phyloP scores from a whole-genome alignment of 2,113 vertebrate genomes.

The Meriones unguiculatus region DNA sequence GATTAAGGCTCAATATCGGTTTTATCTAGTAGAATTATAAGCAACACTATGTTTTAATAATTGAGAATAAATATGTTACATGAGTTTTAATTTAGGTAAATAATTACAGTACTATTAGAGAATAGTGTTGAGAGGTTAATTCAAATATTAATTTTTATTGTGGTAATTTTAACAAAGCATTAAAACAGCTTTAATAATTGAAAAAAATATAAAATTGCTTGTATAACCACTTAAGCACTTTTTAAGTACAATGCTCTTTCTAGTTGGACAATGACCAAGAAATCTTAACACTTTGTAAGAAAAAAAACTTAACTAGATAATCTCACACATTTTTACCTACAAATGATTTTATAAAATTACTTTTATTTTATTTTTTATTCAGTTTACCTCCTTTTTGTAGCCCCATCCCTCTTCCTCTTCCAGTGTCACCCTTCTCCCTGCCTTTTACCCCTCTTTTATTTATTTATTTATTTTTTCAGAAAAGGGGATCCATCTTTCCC shows the following conservation, averaged over 20 bases:
- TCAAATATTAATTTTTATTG: slow-evolving; percentile 30
- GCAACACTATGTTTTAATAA: not conserved
- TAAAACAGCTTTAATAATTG: slow-evolving; percentile 56
- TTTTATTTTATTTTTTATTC: too few species aligned
- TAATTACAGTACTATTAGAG: not conserved
- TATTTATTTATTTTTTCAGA: too few species aligned
- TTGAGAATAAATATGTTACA: slow-evolving; percentile 19
- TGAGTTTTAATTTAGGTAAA: slow-evolving; percentile 5
- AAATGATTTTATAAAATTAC: not conserved
- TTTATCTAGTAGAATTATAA: not conserved
- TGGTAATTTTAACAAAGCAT: slow-evolving; percentile 55
- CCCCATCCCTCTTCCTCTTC: too few species aligned
- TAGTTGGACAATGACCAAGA: not conserved
- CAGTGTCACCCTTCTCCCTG: too few species aligned
- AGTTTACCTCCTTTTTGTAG: too few species aligned
- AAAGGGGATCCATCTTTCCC: too few species aligned
- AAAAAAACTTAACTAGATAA: not conserved
- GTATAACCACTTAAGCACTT: slow-evolving; percentile 22
- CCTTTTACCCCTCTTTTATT: too few species aligned
- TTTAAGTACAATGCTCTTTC: slow-evolving; percentile 20
- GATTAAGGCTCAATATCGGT: not conserved
- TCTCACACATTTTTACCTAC: not conserved
- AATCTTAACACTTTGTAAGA: slow-evolving; percentile 4
- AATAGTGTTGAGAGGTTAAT: not conserved
- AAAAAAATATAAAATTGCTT: slow-evolving; percentile 29